Conservation (phyloP, 2,113 vertebrate genomes). For the Corapipo altera region DNA sequence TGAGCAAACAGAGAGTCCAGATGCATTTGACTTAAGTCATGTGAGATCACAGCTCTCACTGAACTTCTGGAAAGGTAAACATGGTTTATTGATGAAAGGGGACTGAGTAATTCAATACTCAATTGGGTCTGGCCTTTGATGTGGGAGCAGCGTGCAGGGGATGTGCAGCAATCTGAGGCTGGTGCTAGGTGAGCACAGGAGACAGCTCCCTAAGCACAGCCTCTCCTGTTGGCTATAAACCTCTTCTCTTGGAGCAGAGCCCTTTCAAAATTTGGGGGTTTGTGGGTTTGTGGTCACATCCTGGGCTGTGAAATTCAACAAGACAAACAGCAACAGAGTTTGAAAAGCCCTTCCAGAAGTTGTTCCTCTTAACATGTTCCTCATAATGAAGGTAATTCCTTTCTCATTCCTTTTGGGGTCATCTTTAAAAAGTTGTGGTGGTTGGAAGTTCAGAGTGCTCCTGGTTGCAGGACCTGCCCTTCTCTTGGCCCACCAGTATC, state of each 20-base stretch:
- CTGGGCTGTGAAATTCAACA: background rate
- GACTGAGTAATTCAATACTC: background rate
- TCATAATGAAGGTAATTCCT: background rate
- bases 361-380: background rate
- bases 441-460: background rate
- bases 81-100: background rate
- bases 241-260: background rate
- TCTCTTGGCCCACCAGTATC: background rate
- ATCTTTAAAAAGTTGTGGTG: background rate
- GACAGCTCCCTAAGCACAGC: background rate
- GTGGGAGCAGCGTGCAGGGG: background rate
- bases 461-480: background rate
- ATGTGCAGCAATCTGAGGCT: background rate
- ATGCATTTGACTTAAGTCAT: background rate
- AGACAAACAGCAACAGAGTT: background rate
- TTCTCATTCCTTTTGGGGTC: background rate
- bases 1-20: background rate
- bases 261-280: background rate
- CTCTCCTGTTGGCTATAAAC: background rate
- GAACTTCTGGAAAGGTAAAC: conserved; percentile 19
- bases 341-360: background rate
- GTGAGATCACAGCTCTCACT: background rate
- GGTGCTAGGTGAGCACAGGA: background rate
- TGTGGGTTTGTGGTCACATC: background rate
- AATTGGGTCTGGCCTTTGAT: background rate